A percentile compares a stretch with the other conserved stretches of the same genome.
Evolutionary conservation across 2,888 invertebrate species (phyloP).

Genomic region (Exocentrus adspersus): DNA sequence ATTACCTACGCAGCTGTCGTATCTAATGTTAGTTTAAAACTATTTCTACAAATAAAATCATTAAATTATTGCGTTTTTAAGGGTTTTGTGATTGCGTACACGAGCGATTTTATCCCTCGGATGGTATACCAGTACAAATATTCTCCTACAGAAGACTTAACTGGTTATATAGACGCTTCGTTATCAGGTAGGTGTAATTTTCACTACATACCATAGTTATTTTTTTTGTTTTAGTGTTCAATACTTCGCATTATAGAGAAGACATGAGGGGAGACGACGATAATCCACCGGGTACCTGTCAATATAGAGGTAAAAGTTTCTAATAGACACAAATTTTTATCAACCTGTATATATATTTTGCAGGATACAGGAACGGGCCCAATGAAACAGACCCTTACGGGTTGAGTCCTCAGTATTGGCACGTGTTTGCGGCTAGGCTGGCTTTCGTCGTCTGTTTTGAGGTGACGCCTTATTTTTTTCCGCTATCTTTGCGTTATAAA

Average conservation of each 20-base stretch:
- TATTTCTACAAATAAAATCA: too few species aligned
- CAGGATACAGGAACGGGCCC: constrained; percentile 75
- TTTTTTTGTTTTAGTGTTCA: too few species aligned
- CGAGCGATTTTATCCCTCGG: constrained; percentile 95
- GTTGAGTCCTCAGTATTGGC: constrained; percentile 92
- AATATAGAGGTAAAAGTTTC: constrained; percentile 82
- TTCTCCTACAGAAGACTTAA: constrained; percentile 76
- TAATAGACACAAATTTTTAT: too few species aligned
- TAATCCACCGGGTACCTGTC: constrained; percentile 75
- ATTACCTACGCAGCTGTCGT: constrained; percentile 92
- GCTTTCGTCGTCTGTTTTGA: constrained; percentile 96
- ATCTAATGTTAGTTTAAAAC: constrained; percentile 75
- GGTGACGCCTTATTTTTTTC: too few species aligned
- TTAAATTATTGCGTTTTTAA: constrained; percentile 60
- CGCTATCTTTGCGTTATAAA: too few species aligned
- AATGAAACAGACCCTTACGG: constrained; percentile 75
- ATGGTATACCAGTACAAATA: constrained; percentile 91
- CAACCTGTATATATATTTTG: not conserved
- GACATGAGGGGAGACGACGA: constrained; percentile 78
- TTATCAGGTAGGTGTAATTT: constrained; percentile 73
- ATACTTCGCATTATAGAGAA: constrained; percentile 81
- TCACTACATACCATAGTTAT: too few species aligned
- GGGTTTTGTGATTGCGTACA: constrained; percentile 98
- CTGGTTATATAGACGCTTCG: constrained; percentile 90
- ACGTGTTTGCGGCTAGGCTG: constrained; percentile 90